Evolutionary conservation across 2,113 vertebrate species (phyloP), one percentile per base, ranked within the genome.

Genomic region (Hystrix brachyura): DNA sequence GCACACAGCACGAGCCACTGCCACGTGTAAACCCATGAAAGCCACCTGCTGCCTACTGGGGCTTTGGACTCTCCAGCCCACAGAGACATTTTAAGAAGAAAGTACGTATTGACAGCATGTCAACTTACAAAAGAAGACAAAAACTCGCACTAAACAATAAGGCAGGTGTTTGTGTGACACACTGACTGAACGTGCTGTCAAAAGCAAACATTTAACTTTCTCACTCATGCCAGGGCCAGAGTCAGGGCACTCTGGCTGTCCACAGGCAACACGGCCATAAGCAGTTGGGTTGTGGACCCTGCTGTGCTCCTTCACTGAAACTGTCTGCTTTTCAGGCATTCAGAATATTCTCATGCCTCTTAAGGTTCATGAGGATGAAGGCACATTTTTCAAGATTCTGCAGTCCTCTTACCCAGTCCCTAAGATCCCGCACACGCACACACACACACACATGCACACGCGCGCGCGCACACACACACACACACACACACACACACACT

Each of bases 41-140:
- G 78, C 64, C 38, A 51, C 27, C 69, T 38, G 23, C 9, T 59
- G 85, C 53, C 76, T 90, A 23, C 21, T 34, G 46, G 79, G 27
- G 19, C 23, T 86, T 71, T 18, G 89, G 51, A 53, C 38, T 94
- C 38, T 38, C 59, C 21, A 64, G 8, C 34, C 71, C 76, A 86
- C 55, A 94, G 78, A 95, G 65, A 90, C 8, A 60, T 80, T 48
- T 76, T 57, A 62, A 93, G 43, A 72, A 72, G 53, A 87, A 90
- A 92, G 69, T 27, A 84, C 90, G 60, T 82, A 71, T 8, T 14
- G 29, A 93, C 4, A 83, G 57, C 48, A 71, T 2, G 48, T n/a
- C 7, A 29, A 18, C 72, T 95, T 80, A 34, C 3, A 84, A 32
- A 46, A 32, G 23, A 62, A 62, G 34, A 81, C 32, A 15, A 59